phyloP scores from a whole-genome alignment of 2,797 vertebrate genomes.

The Channallabes apus region DNA sequence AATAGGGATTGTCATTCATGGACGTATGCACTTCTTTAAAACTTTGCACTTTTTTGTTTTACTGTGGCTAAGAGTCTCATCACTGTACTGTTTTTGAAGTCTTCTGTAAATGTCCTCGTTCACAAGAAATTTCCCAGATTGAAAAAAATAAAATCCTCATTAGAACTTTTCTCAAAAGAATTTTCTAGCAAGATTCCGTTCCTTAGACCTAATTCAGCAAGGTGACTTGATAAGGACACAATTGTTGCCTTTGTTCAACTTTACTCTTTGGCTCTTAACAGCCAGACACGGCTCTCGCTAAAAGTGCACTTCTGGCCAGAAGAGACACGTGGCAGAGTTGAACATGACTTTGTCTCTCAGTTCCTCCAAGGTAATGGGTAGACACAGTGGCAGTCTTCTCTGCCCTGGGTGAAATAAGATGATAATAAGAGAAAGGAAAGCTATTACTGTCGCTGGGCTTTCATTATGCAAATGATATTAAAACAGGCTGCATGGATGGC shows the following conservation, averaged over 20 bases:
- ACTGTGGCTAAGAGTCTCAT: too few species aligned
- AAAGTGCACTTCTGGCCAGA: slow-evolving; percentile 19
- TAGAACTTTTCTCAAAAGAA: background rate
- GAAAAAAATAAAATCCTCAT: background rate
- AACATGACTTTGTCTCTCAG: slow-evolving; percentile 78
- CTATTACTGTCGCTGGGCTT: slow-evolving; percentile 98
- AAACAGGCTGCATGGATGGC: slow-evolving; percentile 88
- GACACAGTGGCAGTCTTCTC: slow-evolving; percentile 81
- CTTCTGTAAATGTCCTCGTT: too few species aligned
- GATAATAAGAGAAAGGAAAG: slow-evolving; percentile 99
- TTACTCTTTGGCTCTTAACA: slow-evolving; percentile 27
- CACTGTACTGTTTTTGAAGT: too few species aligned
- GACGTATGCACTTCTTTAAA: too few species aligned
- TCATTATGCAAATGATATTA: slow-evolving; percentile 99
- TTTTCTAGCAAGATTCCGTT: background rate
- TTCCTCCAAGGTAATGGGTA: slow-evolving; percentile 87
- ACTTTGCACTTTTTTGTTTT: too few species aligned
- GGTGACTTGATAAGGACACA: slow-evolving; percentile 46
- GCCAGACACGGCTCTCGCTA: slow-evolving; percentile 22
- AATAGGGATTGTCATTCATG: too few species aligned
- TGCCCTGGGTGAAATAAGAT: slow-evolving; percentile 97
- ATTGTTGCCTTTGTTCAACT: slow-evolving; percentile 19
- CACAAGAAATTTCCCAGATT: too few species aligned
- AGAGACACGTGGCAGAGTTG: slow-evolving; percentile 52
- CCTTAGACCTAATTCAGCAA: slow-evolving; percentile 25